Conservation (phyloP, 2,888 invertebrate species). For the Idaea biselata region DNA sequence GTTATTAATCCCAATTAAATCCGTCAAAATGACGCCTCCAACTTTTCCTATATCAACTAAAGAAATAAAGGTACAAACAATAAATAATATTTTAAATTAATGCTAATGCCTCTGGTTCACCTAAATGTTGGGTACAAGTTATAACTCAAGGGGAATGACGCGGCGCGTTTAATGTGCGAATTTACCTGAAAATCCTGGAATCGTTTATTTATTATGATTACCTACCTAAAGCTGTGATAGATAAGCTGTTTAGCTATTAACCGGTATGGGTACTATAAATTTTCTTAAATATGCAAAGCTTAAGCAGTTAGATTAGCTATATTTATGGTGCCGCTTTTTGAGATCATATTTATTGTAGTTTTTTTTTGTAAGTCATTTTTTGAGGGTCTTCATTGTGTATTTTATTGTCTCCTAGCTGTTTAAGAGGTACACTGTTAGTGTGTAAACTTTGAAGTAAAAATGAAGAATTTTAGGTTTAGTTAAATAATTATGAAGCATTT, state of each 20-base stretch:
- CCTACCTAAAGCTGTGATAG: slow-evolving; percentile 58
- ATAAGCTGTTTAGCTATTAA: slow-evolving; percentile 45
- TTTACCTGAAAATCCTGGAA: slow-evolving; percentile 44
- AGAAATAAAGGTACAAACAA: slow-evolving; percentile 61
- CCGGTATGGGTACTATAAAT: slow-evolving; percentile 12
- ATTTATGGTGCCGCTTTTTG: slow-evolving; percentile 5
- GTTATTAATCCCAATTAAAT: too few species aligned
- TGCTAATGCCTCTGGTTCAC: slow-evolving; percentile 73
- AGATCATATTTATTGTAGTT: slow-evolving; percentile 10
- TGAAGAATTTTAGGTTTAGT: too few species aligned
- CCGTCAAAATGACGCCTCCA: slow-evolving; percentile 32
- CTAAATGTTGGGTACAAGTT: slow-evolving; percentile 68
- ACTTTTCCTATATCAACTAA: slow-evolving; percentile 28
- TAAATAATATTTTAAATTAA: slow-evolving; percentile 81
- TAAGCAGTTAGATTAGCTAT: neutral
- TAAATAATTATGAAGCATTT: too few species aligned
- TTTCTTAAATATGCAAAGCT: neutral
- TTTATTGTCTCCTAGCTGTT: neutral
- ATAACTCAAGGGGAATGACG: slow-evolving; percentile 69
- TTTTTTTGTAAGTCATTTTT: slow-evolving; percentile 8
- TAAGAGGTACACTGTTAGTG: too few species aligned
- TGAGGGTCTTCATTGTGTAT: slow-evolving; percentile 4
- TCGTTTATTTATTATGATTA: slow-evolving; percentile 73
- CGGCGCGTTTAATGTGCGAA: slow-evolving; percentile 64
- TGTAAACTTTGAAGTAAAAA: too few species aligned